Conservation (phyloP, 2,113 vertebrate genomes). For the Megaceryle maxima region DNA sequence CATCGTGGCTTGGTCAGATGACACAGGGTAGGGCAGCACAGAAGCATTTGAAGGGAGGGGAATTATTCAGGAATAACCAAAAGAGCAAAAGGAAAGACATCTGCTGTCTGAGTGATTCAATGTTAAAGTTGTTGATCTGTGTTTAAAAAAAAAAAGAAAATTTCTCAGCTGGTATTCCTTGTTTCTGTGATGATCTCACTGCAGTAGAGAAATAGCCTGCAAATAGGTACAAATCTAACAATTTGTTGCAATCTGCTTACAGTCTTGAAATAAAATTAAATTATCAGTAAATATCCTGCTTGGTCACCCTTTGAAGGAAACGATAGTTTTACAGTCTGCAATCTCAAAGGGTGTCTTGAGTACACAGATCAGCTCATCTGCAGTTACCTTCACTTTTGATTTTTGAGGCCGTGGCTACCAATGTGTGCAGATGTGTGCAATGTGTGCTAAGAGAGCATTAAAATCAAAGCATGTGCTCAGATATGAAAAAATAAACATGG, state of each 20-base stretch:
- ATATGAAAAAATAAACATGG: background rate
- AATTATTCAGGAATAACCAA: background rate
- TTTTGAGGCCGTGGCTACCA: background rate
- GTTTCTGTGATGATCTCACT: background rate
- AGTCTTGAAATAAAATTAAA: background rate
- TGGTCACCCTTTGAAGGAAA: background rate
- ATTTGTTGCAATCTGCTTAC: background rate
- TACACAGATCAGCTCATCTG: background rate
- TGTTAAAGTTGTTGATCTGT: background rate
- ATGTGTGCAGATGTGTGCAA: background rate
- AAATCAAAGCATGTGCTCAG: background rate
- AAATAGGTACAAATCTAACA: background rate
- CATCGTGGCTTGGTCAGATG: background rate
- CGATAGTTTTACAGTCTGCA: rapidly evolving
- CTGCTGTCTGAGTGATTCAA: background rate
- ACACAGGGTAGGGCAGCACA: background rate
- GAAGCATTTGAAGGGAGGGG: background rate
- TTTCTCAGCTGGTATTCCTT: background rate
- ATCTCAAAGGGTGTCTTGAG: background rate
- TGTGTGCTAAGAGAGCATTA: background rate
- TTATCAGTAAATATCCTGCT: background rate
- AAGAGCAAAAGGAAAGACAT: background rate
- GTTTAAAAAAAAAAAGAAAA: background rate
- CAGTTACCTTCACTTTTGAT: background rate
- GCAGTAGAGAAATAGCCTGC: background rate